Percentiles rank a stretch among this genome's conserved stretches.
phyloP scores from a whole-genome alignment of 2,797 vertebrate genomes.

The Nasua narica region DNA sequence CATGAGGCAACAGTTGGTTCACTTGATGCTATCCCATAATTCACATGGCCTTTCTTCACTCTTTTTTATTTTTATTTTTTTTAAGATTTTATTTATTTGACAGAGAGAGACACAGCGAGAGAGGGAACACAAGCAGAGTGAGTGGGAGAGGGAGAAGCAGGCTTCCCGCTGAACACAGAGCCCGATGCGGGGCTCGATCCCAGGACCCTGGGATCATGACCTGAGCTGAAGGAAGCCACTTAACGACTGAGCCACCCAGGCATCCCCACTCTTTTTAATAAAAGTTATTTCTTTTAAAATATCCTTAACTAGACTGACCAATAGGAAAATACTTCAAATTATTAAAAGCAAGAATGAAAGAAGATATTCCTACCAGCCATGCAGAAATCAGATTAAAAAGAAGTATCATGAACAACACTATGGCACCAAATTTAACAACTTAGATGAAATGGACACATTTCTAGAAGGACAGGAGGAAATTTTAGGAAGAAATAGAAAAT shows the following conservation, averaged over 20 bases:
- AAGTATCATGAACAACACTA: neutral
- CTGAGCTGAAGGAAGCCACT: too few species aligned
- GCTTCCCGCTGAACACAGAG: too few species aligned
- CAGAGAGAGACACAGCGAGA: too few species aligned
- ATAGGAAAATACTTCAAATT: neutral
- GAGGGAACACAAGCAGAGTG: too few species aligned
- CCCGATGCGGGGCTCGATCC: too few species aligned
- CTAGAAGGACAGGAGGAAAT: too few species aligned
- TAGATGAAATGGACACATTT: neutral
- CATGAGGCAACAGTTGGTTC: neutral
- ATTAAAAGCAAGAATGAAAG: neutral
- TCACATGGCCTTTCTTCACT: neutral
- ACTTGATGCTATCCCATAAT: neutral
- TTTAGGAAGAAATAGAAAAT: neutral
- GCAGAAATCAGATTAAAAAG: neutral
- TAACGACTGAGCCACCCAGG: too few species aligned
- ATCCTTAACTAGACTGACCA: neutral
- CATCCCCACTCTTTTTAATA: neutral
- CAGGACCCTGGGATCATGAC: too few species aligned
- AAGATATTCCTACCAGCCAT: neutral
- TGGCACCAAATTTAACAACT: neutral
- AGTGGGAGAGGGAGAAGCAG: too few species aligned
- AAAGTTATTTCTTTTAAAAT: neutral
- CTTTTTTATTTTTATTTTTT: neutral
- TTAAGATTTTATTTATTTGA: too few species aligned